Conservation (phyloP, 2,113 vertebrate genomes). For the Oxyruncus cristatus region DNA sequence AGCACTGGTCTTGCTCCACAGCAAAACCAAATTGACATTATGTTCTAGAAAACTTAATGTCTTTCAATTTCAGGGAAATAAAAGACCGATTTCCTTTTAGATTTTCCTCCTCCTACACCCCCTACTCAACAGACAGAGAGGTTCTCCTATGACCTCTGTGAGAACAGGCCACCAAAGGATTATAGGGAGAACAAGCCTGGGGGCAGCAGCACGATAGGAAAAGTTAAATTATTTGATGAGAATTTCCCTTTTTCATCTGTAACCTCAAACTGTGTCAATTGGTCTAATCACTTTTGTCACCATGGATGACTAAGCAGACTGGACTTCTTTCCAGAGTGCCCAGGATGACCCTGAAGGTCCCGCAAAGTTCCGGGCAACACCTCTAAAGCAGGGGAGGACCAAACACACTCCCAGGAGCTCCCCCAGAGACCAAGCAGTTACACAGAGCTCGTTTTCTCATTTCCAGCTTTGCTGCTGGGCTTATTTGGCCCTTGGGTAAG, state of each 20-base stretch:
- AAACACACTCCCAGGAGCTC: rapidly evolving
- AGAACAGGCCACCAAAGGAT: background rate
- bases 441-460: rapidly evolving
- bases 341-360: background rate
- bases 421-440: rapidly evolving
- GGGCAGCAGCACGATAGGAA: background rate
- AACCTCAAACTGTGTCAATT: background rate
- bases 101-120: background rate
- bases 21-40: background rate
- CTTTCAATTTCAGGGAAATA: background rate
- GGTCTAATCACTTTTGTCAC: background rate
- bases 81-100: background rate
- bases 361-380: background rate
- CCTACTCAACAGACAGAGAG: background rate
- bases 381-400: background rate
- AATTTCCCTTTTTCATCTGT: background rate
- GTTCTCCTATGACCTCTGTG: background rate
- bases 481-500: background rate
- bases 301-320: background rate
- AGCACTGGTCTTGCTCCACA: background rate
- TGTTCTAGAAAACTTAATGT: background rate
- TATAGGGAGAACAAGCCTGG: background rate
- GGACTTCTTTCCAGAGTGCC: background rate
- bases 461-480: background rate
- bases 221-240: background rate